Percentiles rank a stretch among this genome's conserved stretches.
Evolutionary conservation across 2,797 vertebrate genomes (phyloP).

Genomic region (Natrix natrix): DNA sequence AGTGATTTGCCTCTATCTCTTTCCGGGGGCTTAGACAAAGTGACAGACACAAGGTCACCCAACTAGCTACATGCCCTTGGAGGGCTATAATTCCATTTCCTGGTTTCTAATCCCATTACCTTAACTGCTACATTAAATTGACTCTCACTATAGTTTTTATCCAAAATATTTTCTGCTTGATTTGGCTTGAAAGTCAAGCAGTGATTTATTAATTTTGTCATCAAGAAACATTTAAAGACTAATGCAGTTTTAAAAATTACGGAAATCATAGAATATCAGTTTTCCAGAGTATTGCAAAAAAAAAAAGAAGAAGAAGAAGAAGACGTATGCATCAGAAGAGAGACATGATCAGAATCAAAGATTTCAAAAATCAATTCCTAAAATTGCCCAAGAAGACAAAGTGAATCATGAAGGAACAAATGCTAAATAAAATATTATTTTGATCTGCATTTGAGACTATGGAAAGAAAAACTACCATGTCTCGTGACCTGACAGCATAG

Average conservation of each 20-base stretch:
- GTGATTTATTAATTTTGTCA: slow-evolving; percentile 66
- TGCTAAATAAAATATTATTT: slow-evolving; percentile 1
- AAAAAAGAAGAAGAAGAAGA: slow-evolving; percentile 41
- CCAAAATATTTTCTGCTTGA: slow-evolving; percentile 51
- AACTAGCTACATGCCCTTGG: neutral
- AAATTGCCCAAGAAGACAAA: neutral
- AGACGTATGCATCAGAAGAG: slow-evolving; percentile 56
- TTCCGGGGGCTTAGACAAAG: neutral
- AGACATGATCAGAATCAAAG: slow-evolving; percentile 55
- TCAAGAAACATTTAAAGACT: slow-evolving; percentile 61
- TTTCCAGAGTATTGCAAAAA: slow-evolving; percentile 64
- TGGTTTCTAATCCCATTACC: neutral
- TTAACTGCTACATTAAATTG: neutral
- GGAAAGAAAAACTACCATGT: neutral
- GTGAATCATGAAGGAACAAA: neutral
- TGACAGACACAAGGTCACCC: neutral
- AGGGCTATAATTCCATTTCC: neutral
- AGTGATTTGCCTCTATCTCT: neutral
- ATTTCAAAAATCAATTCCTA: slow-evolving; percentile 54
- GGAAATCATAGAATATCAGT: slow-evolving; percentile 53
- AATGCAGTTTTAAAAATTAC: slow-evolving; percentile 64
- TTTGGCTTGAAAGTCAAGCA: slow-evolving; percentile 60
- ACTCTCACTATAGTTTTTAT: slow-evolving; percentile 17
- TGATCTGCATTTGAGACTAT: slow-evolving; percentile 18
- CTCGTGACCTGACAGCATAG: neutral